phyloP scores from a whole-genome alignment of 1,140 invertebrate species.

The Proctacanthus coquilletti region DNA sequence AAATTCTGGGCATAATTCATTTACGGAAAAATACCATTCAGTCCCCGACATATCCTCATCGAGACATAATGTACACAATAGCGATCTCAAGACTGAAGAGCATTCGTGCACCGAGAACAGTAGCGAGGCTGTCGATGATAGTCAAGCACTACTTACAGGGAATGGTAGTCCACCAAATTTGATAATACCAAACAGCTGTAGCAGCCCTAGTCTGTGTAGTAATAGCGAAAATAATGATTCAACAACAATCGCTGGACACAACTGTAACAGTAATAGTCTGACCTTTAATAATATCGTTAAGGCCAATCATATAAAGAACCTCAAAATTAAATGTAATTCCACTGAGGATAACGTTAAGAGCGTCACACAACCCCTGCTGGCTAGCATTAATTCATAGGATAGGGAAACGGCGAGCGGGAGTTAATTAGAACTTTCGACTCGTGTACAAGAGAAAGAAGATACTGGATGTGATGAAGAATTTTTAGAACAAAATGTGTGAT shows the following conservation, averaged over 20 bases:
- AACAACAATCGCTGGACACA: constrained; percentile 6
- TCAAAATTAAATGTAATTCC: constrained; percentile 10
- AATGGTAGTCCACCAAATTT: not conserved
- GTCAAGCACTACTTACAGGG: constrained; percentile 10
- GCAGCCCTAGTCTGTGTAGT: constrained; percentile 1
- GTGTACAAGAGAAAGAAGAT: no score
- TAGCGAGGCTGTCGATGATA: not conserved
- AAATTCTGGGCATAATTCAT: no score
- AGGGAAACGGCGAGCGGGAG: no score
- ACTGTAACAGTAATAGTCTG: constrained; percentile 8
- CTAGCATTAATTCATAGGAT: constrained; percentile 21
- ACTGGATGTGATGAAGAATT: no score
- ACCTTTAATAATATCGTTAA: constrained; percentile 8
- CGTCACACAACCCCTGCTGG: constrained; percentile 23
- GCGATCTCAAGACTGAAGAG: constrained; percentile 15
- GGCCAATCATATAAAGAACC: constrained; percentile 13
- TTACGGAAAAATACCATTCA: no score
- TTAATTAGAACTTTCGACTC: no score
- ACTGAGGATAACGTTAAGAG: constrained; percentile 1
- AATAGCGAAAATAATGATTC: not conserved
- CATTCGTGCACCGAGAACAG: constrained; percentile 13
- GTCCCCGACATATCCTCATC: no score
- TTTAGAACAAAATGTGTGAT: no score
- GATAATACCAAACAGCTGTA: constrained; percentile 7
- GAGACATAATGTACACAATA: constrained; percentile 9